phyloP scores from a whole-genome alignment of 2,888 invertebrate species.

The Trichacis sp. region DNA sequence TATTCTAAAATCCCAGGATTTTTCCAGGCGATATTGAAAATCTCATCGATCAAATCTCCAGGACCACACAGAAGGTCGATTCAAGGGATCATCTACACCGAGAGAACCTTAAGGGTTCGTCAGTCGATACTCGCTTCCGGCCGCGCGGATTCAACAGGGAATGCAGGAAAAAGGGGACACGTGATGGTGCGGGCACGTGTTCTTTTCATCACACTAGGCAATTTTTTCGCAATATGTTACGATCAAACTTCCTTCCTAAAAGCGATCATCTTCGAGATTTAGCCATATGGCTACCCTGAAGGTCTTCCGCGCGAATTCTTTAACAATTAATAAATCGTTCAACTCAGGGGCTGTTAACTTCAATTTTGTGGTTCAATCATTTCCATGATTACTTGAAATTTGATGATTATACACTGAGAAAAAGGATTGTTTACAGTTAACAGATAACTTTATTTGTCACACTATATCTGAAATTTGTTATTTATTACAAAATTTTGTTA shows the following conservation, averaged over 20 bases:
- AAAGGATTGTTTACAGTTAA: too few relatives aligned
- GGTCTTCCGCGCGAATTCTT: neutral
- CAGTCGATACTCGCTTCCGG: conserved; percentile 39
- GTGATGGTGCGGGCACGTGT: conserved; percentile 34
- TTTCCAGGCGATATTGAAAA: too few relatives aligned
- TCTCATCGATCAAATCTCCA: conserved; percentile 13
- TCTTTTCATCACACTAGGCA: conserved; percentile 21
- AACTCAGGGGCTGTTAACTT: too few relatives aligned
- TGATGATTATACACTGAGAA: too few relatives aligned
- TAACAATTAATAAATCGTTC: too few relatives aligned
- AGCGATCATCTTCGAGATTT: conserved; percentile 11
- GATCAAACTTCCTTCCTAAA: conserved; percentile 55
- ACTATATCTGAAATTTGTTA: too few relatives aligned
- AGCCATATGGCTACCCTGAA: conserved; percentile 22
- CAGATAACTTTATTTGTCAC: too few relatives aligned
- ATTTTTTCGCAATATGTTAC: conserved; percentile 48
- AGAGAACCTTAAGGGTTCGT: conserved; percentile 8
- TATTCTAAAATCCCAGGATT: too few relatives aligned
- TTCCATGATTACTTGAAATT: too few relatives aligned
- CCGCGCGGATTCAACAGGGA: conserved; percentile 2
- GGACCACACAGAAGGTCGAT: conserved; percentile 31
- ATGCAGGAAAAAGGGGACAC: conserved; percentile 30
- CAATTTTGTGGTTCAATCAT: too few relatives aligned
- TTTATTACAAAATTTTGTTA: too few relatives aligned
- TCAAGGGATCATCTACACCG: neutral